A percentile compares a stretch with the other conserved stretches of the same genome.
phyloP scores from a whole-genome alignment of 2,888 invertebrate genomes.

The Microctonus hyperodae region DNA sequence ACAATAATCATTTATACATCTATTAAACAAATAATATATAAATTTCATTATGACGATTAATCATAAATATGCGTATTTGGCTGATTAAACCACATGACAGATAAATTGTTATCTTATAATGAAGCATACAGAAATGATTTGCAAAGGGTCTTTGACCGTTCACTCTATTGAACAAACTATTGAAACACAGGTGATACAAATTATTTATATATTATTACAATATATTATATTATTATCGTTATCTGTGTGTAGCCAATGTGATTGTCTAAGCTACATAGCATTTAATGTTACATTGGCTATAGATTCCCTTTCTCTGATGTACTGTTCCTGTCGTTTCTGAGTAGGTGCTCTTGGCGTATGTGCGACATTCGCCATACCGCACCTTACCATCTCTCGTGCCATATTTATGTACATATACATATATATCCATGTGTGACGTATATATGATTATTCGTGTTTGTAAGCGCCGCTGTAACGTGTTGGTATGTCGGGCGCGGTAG shows the following conservation, averaged over 20 bases:
- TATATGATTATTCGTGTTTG: conserved; percentile 5
- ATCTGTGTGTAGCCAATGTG: no score
- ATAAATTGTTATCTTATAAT: background rate
- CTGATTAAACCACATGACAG: background rate
- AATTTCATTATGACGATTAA: background rate
- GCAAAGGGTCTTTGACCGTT: no score
- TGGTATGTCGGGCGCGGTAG: conserved; percentile 18
- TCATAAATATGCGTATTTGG: background rate
- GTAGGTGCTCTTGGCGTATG: background rate
- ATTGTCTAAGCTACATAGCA: background rate
- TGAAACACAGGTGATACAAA: no score
- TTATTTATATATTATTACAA: no score
- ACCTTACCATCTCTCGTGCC: conserved; percentile 6
- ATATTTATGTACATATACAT: background rate
- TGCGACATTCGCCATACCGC: conserved; percentile 13
- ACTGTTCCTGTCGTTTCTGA: background rate
- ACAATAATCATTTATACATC: no score
- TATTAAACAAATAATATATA: no score
- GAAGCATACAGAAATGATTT: background rate
- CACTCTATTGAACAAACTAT: no score
- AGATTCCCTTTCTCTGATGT: background rate
- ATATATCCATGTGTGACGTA: conserved; percentile 6
- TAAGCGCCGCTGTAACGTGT: background rate
- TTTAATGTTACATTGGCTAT: background rate
- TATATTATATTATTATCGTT: no score